Evolutionary conservation across 2,888 invertebrate genomes (phyloP), one percentile per base, ranked within the genome.

Genomic region (Ommatoiulus sabulosus): DNA sequence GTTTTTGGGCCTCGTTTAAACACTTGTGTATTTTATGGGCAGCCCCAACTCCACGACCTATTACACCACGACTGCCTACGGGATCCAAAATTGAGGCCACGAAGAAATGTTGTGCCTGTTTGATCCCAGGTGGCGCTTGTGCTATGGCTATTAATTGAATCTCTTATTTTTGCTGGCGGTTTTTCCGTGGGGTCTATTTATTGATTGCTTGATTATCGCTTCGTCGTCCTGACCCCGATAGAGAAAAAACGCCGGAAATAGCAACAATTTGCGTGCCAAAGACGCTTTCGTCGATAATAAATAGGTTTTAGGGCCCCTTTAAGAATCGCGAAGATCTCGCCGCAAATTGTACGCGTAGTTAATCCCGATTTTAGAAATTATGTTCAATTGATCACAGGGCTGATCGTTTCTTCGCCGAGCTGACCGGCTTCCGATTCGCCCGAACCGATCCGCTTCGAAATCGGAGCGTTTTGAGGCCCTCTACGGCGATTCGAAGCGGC

Each of bases 171-270:
- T 1, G 17, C 57, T 63, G 63, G 7, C 20, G 17, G 17, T 63
- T 63, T 63, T 63, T 63, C 17, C 15, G 15, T 52, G 52, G 10
- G 52, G 15, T 52, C 12, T 52, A 63, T 63, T 17, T 63, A 63
- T 63, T 63, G 63, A 63, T 63, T 63, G 63, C n/a, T 63, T 20
- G 63, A 63, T 63, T 63, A 63, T 63, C 63, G 63, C 63, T 20
- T 63, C 20, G 4, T 63, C 63, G 63, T 20, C 20, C 20, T 63
- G 63, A 63, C 63, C 63, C 63, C 63, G n/a, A 63, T 63, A 63
- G 20, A 20, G 20, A 20, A 63, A 63, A 63, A 63, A 20, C 63
- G 63, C 20, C 52, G 52, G 17, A 52, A 52, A 52, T 52, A 52
- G 52, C 52, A 52, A 17, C 52, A 52, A 52, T 52, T 52, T 52